Conservation (phyloP, 1,140 invertebrate species). For the Bombyx mandarina region DNA sequence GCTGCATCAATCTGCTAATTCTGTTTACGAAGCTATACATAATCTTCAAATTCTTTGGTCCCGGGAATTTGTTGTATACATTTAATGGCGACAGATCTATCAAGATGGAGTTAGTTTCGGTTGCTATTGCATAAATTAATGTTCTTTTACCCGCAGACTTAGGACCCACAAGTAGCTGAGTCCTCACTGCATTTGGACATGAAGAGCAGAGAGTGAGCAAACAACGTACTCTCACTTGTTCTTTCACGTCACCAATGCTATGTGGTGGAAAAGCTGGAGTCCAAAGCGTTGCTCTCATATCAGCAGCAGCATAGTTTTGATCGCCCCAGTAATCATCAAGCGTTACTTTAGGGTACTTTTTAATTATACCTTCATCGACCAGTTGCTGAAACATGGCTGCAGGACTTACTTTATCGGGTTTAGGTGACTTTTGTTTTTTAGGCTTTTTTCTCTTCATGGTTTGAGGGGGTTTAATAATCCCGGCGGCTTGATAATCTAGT, state of each 20-base stretch:
- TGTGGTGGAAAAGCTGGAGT: conserved; percentile 48
- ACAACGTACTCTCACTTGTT: conserved; percentile 49
- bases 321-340: conserved; percentile 58
- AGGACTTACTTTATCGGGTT: conserved; percentile 41
- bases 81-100: conserved; percentile 56
- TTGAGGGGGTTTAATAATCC: conserved; percentile 29
- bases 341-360: conserved; percentile 39
- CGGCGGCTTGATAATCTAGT: conserved; percentile 31
- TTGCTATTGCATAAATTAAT: conserved; percentile 50
- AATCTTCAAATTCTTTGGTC: conserved; percentile 37
- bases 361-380: conserved; percentile 51
- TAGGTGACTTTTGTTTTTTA: conserved; percentile 34
- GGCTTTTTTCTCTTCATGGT: conserved; percentile 50
- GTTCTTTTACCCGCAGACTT: conserved; percentile 51
- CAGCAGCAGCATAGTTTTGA: conserved; percentile 53
- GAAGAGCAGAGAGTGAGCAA: conserved; percentile 42
- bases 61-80: conserved; percentile 52
- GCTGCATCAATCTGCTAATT: conserved; percentile 79
- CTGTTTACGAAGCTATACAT: conserved; percentile 46
- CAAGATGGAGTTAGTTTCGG: conserved; percentile 54
- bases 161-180: conserved; percentile 47
- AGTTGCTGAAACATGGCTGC: conserved; percentile 49
- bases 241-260: conserved; percentile 51
- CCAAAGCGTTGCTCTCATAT: conserved; percentile 45
- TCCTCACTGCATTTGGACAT: conserved; percentile 33